These are phyloP conservation scores for Perizoma affinitatum DNA, from an alignment of 2,888 invertebrate species.

Conservation along the genomic window DNA sequence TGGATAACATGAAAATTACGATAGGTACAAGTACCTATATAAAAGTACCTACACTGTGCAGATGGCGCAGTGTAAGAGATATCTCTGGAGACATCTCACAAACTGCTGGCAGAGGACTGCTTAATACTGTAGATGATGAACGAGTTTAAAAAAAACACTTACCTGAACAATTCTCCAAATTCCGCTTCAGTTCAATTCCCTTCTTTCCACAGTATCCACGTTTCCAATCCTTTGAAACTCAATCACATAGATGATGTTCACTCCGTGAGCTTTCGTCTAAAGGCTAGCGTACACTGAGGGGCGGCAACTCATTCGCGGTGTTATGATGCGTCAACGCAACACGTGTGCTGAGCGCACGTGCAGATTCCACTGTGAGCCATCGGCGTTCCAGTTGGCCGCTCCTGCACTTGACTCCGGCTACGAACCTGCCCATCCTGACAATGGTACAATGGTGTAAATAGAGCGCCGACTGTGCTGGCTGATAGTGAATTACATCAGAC, in stretches of 20 bases:
- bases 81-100: no score
- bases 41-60: no score
- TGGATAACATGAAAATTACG: no score
- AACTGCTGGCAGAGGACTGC: no score
- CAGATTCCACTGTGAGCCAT: constrained; percentile 68
- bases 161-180: constrained; percentile 13
- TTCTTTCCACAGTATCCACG: constrained; percentile 8
- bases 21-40: no score
- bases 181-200: constrained; percentile 3
- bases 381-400: constrained; percentile 74
- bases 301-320: constrained; percentile 44
- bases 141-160: constrained; percentile 11
- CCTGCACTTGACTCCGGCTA: constrained; percentile 80
- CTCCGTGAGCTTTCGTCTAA: constrained; percentile 40
- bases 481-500: constrained; percentile 19
- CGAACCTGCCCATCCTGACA: constrained; percentile 69
- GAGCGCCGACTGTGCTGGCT: constrained; percentile 53
- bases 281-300: constrained; percentile 45
- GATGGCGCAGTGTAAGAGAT: no score
- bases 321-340: constrained; percentile 60
- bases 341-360: constrained; percentile 73
- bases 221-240: constrained; percentile 3
- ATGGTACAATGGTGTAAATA: constrained; percentile 67
- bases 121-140: not conserved
- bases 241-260: constrained; percentile 10